Base-by-base conservation (phyloP, 35 echinoderm and acorn worm genomes). In the Acanthaster planci region DNA sequence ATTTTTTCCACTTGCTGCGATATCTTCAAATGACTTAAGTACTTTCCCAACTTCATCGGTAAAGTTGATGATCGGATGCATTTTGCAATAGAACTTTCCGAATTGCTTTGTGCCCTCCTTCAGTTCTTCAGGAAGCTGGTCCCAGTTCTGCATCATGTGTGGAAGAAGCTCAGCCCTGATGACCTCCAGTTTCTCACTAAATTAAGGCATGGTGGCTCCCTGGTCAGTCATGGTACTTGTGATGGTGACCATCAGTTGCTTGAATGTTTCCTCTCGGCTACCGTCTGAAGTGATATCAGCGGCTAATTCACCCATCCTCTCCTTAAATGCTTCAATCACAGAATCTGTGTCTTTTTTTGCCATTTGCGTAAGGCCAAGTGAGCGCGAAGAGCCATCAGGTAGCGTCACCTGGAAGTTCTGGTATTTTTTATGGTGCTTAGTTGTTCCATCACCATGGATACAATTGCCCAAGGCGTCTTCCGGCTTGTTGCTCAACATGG, bases 221-320 rank as follows among this genome's bases (percentile, higher is more conserved):
- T 90, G 92, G 30, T 94, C 92, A 0, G 87, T 90, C 92, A 94
- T 94, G 1, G 92, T 94, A 16, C 76, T 38, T 35, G 89, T 90
- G 7, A 89, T 52, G 1, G 58, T 42, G 5, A 16, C 19, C 12
- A 82, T 14, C 31, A 82, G 22, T 57, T 31, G 15, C 8, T 39
- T 56, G 55, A 55, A 36, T 8, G 8, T 23, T 27, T 58, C 7
- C 6, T 30, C 22, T 2, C 38, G 42, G 17, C 42, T 83, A 67
- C 29, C 37, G 15, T 15, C 50, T 42, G 19, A 15, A 9, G 55
- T 57, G 18, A 88, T 9, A 39, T 80, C 67, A 17, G 77, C 76
- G 14, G 85, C 68, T 22, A 88, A 23, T 55, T 84, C 81, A 23
- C 30, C 21, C 7, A 87, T 54, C 7, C 57, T 3, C 19, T 79